A percentile compares a stretch with the other conserved stretches of the same genome.
Evolutionary conservation across 2,888 invertebrate genomes (phyloP).

Genomic region (Phortica magna): DNA sequence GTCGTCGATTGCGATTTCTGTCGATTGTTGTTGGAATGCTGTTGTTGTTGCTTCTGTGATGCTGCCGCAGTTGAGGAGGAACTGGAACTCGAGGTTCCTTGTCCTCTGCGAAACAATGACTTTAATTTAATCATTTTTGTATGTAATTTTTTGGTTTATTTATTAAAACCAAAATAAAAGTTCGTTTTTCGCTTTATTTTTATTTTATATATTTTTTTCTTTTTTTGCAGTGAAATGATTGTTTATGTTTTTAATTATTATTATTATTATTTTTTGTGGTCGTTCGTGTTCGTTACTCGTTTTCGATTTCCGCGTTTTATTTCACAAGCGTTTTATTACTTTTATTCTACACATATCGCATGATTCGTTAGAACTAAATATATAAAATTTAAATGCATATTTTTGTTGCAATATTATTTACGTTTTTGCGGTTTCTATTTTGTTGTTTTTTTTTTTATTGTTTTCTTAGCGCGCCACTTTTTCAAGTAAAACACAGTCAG

Average conservation of each 20-base stretch:
- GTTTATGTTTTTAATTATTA: constrained; percentile 46
- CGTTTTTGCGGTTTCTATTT: constrained; percentile 18
- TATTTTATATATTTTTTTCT: too few relatives aligned
- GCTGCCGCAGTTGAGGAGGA: constrained; percentile 64
- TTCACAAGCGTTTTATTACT: constrained; percentile 49
- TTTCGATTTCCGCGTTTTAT: constrained; percentile 22
- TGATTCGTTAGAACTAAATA: neutral
- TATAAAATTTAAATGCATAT: neutral
- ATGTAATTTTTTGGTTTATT: constrained; percentile 59
- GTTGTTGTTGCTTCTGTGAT: constrained; percentile 58
- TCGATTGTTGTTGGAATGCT: constrained; percentile 67
- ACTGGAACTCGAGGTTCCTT: constrained; percentile 79
- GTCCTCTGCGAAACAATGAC: constrained; percentile 94
- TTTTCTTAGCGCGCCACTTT: too few relatives aligned
- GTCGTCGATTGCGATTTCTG: constrained; percentile 74
- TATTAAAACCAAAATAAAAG: constrained; percentile 61
- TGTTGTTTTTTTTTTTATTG: too few relatives aligned
- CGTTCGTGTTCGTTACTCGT: constrained; percentile 37
- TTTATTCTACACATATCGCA: constrained; percentile 38
- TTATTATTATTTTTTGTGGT: constrained; percentile 42
- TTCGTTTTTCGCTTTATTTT: constrained; percentile 47
- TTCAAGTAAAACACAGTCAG: too few relatives aligned
- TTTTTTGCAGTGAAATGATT: neutral
- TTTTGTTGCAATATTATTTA: constrained; percentile 47
- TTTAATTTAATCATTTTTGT: constrained; percentile 89